These are phyloP conservation scores for Seriola aureovittata DNA, from an alignment of 2,113 vertebrate genomes.

Conservation along the genomic window DNA sequence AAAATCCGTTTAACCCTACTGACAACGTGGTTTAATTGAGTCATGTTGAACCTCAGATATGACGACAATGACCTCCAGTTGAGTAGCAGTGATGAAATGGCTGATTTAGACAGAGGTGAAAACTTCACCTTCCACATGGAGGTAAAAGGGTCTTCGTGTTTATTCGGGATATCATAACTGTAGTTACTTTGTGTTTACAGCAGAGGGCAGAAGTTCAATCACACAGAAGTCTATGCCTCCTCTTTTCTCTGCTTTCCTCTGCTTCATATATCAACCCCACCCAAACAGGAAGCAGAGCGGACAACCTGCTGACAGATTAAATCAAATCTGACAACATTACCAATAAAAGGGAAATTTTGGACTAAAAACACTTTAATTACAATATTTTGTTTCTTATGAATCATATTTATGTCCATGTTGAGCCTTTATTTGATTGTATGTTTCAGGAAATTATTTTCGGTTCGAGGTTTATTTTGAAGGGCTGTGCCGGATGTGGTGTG, in stretches of 20 bases:
- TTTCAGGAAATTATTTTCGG: neutral
- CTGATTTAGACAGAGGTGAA: too few relatives aligned
- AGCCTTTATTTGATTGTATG: neutral
- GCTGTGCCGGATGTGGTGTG: conserved; percentile 18
- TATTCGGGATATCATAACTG: too few relatives aligned
- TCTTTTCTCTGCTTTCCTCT: conserved; percentile 39
- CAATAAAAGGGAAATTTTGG: neutral
- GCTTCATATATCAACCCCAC: conserved; percentile 62
- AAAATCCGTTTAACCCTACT: too few relatives aligned
- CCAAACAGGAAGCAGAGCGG: conserved; percentile 57
- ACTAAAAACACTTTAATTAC: neutral
- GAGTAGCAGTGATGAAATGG: too few relatives aligned
- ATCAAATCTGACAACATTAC: neutral
- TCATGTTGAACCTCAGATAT: too few relatives aligned
- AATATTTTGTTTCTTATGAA: neutral
- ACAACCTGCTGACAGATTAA: neutral
- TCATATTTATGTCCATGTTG: neutral
- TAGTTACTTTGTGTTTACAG: rapidly evolving
- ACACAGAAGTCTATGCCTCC: rapidly evolving
- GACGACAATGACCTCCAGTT: too few relatives aligned
- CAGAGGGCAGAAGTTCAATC: conserved; percentile 25
- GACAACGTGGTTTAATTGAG: too few relatives aligned
- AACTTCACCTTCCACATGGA: too few relatives aligned
- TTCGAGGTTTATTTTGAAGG: conserved; percentile 59
- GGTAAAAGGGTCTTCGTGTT: too few relatives aligned